A percentile compares a stretch with the other conserved stretches of the same genome.
Evolutionary conservation across 2,888 invertebrate species (phyloP).

Genomic region (Parascotia fuliginaria): DNA sequence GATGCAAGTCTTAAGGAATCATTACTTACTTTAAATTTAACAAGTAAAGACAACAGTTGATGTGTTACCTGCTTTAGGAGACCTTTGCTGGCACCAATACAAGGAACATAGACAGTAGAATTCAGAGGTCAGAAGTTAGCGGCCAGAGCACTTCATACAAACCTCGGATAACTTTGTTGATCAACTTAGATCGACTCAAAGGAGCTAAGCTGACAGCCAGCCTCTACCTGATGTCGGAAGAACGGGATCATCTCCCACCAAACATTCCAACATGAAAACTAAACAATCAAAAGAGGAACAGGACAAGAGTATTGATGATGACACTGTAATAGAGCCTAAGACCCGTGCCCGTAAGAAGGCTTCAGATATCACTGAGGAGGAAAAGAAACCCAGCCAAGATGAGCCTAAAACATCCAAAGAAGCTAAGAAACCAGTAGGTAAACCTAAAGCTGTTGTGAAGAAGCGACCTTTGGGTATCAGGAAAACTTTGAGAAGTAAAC

Average conservation of each 20-base stretch:
- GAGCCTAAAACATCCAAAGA: conserved; percentile 80
- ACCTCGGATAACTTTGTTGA: conserved; percentile 40
- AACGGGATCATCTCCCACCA: conserved; percentile 75
- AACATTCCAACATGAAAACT: conserved; percentile 85
- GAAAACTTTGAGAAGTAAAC: conserved; percentile 74
- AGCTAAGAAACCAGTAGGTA: conserved; percentile 66
- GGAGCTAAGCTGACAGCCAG: conserved; percentile 54
- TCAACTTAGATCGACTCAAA: conserved; percentile 54
- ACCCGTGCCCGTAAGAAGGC: conserved; percentile 82
- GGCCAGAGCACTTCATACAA: conserved; percentile 27
- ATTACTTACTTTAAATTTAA: conserved; percentile 35
- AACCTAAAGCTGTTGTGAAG: conserved; percentile 74
- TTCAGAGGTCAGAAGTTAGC: conserved; percentile 23
- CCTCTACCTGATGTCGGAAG: conserved; percentile 80
- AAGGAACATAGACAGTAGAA: conserved; percentile 33
- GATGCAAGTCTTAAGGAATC: conserved; percentile 52
- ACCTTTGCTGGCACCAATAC: conserved; percentile 32
- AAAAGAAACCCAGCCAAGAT: conserved; percentile 71
- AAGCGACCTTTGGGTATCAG: conserved; percentile 79
- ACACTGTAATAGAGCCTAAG: conserved; percentile 74
- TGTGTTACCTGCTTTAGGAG: conserved; percentile 46
- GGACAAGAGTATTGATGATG: conserved; percentile 79
- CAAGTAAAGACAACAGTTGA: conserved; percentile 44
- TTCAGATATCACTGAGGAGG: conserved; percentile 71
- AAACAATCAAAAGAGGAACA: conserved; percentile 79